Conservation (phyloP, 2,888 invertebrate species). For the Molorchus minor region DNA sequence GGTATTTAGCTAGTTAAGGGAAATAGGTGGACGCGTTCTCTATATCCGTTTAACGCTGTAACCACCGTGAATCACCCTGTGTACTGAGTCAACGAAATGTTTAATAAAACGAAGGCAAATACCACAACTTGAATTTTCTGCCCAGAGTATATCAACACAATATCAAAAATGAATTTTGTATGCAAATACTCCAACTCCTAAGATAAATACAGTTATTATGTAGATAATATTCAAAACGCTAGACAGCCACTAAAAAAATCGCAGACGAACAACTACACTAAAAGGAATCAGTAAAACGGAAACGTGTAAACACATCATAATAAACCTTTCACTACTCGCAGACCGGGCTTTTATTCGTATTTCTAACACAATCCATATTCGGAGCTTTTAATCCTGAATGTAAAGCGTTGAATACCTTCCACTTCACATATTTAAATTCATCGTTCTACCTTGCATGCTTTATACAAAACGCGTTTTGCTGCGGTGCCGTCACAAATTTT, state of each 20-base stretch:
- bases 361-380: neutral
- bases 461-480: neutral
- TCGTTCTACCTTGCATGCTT: neutral
- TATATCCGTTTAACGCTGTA: too few species aligned
- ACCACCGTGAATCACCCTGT: too few species aligned
- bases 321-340: neutral
- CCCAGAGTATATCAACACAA: neutral
- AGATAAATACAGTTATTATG: neutral
- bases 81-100: too few species aligned
- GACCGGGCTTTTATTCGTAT: neutral
- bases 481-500: neutral
- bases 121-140: neutral
- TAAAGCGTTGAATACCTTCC: neutral
- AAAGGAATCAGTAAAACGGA: neutral
- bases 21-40: too few species aligned
- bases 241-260: neutral
- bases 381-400: slow-evolving; percentile 10
- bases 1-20: too few species aligned
- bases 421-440: slow-evolving; percentile 3
- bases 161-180: neutral
- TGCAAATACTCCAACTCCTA: neutral
- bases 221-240: neutral
- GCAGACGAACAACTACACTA: neutral
- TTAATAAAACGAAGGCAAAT: too few species aligned
- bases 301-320: slow-evolving; percentile 3